phyloP scores from a whole-genome alignment of 2,113 vertebrate genomes.

The Strix aluco region DNA sequence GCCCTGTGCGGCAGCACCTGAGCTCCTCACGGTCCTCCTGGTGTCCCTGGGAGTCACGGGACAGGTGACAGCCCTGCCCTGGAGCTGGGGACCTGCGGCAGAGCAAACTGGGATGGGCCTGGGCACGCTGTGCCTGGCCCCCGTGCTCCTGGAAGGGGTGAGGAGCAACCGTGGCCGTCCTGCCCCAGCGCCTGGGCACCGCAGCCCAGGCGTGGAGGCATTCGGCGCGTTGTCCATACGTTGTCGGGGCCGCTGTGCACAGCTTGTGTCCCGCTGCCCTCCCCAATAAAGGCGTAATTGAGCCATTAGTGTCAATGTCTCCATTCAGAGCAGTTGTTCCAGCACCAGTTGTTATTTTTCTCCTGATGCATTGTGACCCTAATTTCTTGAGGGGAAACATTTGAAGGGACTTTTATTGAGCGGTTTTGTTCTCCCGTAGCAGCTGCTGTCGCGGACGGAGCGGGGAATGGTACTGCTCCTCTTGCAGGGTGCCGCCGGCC shows the following conservation, averaged over 20 bases:
- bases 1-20: neutral
- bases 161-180: neutral
- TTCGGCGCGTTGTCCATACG: accelerated
- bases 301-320: neutral
- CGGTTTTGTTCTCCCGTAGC: neutral
- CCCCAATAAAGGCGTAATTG: neutral
- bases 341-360: neutral
- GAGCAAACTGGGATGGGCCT: accelerated
- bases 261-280: neutral
- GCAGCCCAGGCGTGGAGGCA: neutral
- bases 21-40: neutral
- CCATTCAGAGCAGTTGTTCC: neutral
- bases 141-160: accelerated
- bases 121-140: accelerated
- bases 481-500: neutral
- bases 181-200: accelerated
- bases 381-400: neutral
- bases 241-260: neutral
- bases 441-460: neutral
- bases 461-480: neutral
- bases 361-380: neutral
- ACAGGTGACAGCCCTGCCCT: neutral
- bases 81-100: neutral
- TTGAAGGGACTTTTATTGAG: neutral
- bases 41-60: accelerated